Conservation (phyloP, 2,888 invertebrate species). For the Ophraella communa region DNA sequence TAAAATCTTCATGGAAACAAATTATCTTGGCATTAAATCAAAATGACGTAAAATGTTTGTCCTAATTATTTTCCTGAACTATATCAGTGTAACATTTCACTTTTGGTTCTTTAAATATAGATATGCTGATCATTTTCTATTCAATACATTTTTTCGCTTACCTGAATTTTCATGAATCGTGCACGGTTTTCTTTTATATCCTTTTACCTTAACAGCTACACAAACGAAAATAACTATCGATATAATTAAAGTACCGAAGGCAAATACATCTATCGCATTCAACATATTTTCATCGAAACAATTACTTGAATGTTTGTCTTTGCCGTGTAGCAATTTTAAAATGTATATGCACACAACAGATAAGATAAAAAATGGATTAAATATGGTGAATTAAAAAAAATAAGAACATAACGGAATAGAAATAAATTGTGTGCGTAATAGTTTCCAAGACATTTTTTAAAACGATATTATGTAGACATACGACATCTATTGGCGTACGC, state of each 20-base stretch:
- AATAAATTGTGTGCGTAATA: too few relatives aligned
- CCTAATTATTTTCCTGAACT: too few relatives aligned
- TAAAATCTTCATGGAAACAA: too few relatives aligned
- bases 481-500: too few relatives aligned
- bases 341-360: background rate
- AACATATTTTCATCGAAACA: background rate
- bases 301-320: background rate
- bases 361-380: background rate
- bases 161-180: background rate
- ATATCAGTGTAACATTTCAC: too few relatives aligned
- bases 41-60: too few relatives aligned
- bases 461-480: too few relatives aligned
- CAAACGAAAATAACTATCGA: background rate
- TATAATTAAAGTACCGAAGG: background rate
- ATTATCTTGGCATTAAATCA: too few relatives aligned
- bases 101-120: too few relatives aligned
- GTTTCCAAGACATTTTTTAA: too few relatives aligned
- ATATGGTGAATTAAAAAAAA: background rate
- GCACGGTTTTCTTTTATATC: background rate
- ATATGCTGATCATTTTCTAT: too few relatives aligned
- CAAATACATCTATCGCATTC: background rate
- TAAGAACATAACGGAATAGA: background rate
- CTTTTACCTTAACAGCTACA: background rate
- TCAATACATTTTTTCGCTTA: too few relatives aligned
- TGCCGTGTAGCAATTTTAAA: background rate